phyloP scores from a whole-genome alignment of 2,888 invertebrate species.

The Tryphoninae sp. region DNA sequence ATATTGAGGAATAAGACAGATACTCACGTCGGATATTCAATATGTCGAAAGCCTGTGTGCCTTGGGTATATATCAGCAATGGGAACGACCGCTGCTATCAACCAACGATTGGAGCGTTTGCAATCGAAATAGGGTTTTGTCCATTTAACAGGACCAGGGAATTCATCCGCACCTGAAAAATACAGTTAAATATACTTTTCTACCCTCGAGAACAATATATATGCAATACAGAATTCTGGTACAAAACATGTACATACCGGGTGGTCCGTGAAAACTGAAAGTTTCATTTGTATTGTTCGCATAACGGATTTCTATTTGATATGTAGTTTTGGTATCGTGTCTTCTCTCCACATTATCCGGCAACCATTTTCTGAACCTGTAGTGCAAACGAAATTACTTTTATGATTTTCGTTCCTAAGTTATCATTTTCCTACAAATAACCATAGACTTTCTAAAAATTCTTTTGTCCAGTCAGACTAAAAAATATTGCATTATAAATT shows the following conservation, averaged over 20 bases:
- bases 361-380: slow-evolving; percentile 91
- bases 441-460: slow-evolving; percentile 14
- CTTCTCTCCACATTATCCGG: slow-evolving; percentile 92
- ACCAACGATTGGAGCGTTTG: slow-evolving; percentile 96
- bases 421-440: slow-evolving; percentile 4
- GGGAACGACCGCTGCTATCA: slow-evolving; percentile 96
- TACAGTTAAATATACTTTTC: slow-evolving; percentile 51
- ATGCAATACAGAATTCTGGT: neutral
- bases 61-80: slow-evolving; percentile 97
- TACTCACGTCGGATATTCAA: slow-evolving; percentile 95
- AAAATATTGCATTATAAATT: too few species aligned
- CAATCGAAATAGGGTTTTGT: slow-evolving; percentile 98
- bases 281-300: slow-evolving; percentile 97
- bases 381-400: slow-evolving; percentile 53
- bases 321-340: slow-evolving; percentile 96
- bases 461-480: too few species aligned
- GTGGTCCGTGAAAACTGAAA: slow-evolving; percentile 97
- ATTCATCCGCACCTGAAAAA: slow-evolving; percentile 89
- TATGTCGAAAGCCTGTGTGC: slow-evolving; percentile 95
- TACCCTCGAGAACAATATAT: neutral
- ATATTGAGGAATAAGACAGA: neutral
- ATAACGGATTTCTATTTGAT: slow-evolving; percentile 96
- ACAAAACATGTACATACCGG: slow-evolving; percentile 80
- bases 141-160: slow-evolving; percentile 96
- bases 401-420: neutral